phyloP scores from a whole-genome alignment of 1,140 invertebrate species.

The Drosophila paulistorum region DNA sequence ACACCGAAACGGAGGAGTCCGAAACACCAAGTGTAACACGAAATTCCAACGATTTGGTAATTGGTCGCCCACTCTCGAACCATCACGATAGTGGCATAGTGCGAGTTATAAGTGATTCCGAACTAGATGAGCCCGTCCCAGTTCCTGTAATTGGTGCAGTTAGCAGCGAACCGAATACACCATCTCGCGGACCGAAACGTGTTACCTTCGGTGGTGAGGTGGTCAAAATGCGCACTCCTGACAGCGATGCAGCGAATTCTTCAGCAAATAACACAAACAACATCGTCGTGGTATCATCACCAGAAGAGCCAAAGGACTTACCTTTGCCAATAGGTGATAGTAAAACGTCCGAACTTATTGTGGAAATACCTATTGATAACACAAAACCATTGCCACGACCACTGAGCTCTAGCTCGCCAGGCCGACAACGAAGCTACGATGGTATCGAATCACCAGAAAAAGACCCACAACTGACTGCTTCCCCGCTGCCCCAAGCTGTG shows the following conservation, averaged over 20 bases:
- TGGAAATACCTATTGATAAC: constrained; percentile 77
- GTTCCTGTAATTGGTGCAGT: constrained; percentile 14
- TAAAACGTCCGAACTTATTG: constrained; percentile 49
- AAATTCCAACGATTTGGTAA: constrained; percentile 83
- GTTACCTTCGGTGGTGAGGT: constrained; percentile 93
- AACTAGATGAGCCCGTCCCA: constrained; percentile 83
- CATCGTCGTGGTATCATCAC: not conserved
- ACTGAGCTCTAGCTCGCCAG: constrained; percentile 29
- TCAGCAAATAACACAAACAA: constrained; percentile 41
- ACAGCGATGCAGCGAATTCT: constrained; percentile 86
- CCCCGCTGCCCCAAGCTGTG: constrained; percentile 26
- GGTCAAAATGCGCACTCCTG: constrained; percentile 91
- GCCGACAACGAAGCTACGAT: constrained; percentile 4
- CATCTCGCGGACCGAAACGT: constrained; percentile 85
- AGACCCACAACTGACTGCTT: constrained; percentile 20
- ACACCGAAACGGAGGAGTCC: constrained; percentile 64
- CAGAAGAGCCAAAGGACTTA: not conserved
- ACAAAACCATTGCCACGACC: constrained; percentile 64
- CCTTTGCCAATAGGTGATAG: not conserved
- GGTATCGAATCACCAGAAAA: not conserved
- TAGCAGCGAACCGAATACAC: constrained; percentile 53
- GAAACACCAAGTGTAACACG: constrained; percentile 65
- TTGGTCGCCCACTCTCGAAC: constrained; percentile 50
- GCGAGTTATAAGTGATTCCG: constrained; percentile 85
- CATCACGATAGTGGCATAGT: constrained; percentile 82